phyloP scores from a whole-genome alignment of 2,113 vertebrate genomes.

The Indicator maculatus region DNA sequence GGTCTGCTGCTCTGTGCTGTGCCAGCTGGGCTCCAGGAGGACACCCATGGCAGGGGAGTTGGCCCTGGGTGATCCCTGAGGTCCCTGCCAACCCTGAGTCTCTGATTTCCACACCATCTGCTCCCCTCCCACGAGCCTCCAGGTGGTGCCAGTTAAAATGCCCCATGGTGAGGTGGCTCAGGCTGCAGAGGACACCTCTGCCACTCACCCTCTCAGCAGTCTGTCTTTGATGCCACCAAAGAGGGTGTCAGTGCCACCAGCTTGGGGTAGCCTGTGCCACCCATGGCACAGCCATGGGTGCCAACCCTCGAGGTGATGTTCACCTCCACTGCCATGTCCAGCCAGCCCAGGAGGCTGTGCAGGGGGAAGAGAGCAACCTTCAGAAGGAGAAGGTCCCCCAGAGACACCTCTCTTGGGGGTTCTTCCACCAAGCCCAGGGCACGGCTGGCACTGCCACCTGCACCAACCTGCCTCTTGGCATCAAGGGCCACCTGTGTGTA shows the following conservation, averaged over 20 bases:
- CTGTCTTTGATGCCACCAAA: slow-evolving; percentile 63
- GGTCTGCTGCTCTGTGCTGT: too few species aligned
- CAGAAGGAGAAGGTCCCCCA: neutral
- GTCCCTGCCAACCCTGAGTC: too few species aligned
- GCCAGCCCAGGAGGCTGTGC: slow-evolving; percentile 69
- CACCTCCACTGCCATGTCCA: slow-evolving; percentile 54
- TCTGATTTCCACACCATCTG: accelerated
- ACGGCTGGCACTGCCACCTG: neutral
- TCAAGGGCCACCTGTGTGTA: slow-evolving; percentile 58
- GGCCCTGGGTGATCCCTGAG: too few species aligned
- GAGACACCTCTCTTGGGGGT: accelerated
- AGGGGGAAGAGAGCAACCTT: neutral
- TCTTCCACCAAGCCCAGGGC: accelerated
- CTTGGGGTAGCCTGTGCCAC: slow-evolving; percentile 32
- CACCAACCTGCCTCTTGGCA: slow-evolving; percentile 26
- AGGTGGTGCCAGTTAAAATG: accelerated
- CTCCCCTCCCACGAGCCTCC: accelerated
- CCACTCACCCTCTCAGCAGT: slow-evolving; percentile 67
- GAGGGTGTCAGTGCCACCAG: slow-evolving; percentile 65
- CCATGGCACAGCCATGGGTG: too few species aligned
- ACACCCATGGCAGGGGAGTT: too few species aligned
- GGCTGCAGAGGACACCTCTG: accelerated
- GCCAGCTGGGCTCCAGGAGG: too few species aligned
- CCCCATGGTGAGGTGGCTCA: accelerated
- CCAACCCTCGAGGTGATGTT: slow-evolving; percentile 60